These are phyloP conservation scores for Cordilura impudica DNA, from an alignment of 2,888 invertebrate species.

Conservation along the genomic window DNA sequence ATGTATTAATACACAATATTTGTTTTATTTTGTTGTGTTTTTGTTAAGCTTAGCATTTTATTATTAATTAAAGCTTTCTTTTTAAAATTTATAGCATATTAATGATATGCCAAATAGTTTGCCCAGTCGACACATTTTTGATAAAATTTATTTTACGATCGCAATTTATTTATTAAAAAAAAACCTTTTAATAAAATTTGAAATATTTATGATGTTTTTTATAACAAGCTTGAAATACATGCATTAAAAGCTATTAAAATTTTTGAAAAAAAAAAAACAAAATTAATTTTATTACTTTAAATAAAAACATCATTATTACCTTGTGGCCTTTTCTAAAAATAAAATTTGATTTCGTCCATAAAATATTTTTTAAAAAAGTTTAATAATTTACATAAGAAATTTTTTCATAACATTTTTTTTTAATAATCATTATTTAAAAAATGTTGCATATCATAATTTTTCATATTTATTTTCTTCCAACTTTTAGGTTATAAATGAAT, in stretches of 20 bases:
- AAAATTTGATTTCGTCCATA: neutral
- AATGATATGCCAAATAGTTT: neutral
- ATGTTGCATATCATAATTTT: neutral
- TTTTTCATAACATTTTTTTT: constrained; percentile 15
- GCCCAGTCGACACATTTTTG: neutral
- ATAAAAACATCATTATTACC: neutral
- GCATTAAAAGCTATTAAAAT: neutral
- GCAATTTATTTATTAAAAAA: constrained; percentile 5
- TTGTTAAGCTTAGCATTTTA: neutral
- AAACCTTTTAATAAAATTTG: neutral
- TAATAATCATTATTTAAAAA: neutral
- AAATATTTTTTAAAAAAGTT: neutral
- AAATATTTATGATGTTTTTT: neutral
- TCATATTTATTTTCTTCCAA: neutral
- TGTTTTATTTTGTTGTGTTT: neutral
- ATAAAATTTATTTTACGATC: constrained; percentile 1
- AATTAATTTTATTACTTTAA: neutral
- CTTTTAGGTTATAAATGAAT: constrained; percentile 56
- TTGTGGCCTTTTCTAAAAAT: neutral
- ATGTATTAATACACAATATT: neutral
- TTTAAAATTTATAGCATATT: neutral
- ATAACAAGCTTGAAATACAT: neutral
- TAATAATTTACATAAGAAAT: constrained; percentile 8
- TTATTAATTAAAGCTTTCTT: constrained; percentile 1
- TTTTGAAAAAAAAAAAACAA: neutral